These are phyloP conservation scores for Ispidina lecontei DNA, from an alignment of 2,797 vertebrate genomes.

Conservation along the genomic window DNA sequence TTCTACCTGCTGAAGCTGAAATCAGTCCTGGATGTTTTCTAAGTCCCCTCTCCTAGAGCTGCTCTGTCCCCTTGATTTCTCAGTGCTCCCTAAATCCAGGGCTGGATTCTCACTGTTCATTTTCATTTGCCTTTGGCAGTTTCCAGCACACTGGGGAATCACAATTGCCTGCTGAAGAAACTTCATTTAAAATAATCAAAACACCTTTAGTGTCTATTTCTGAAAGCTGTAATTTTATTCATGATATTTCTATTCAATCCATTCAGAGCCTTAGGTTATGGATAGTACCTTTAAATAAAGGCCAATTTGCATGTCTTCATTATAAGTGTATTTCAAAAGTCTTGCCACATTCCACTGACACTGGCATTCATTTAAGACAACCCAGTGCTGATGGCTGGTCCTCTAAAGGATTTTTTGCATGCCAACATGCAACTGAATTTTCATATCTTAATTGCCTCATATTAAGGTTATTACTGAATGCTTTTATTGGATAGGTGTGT, in stretches of 20 bases:
- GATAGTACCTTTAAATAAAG: slow-evolving; percentile 12
- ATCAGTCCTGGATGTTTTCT: neutral
- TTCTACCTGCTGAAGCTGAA: neutral
- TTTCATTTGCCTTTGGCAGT: neutral
- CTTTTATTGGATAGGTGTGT: neutral
- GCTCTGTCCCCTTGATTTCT: neutral
- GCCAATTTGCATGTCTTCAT: neutral
- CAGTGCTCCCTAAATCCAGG: neutral
- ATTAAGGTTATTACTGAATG: neutral
- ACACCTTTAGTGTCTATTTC: neutral
- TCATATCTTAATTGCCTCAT: neutral
- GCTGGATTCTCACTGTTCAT: neutral
- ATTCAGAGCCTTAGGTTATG: slow-evolving; percentile 6
- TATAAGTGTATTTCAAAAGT: neutral
- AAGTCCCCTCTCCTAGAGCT: neutral
- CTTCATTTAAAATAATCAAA: neutral
- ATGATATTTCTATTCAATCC: neutral
- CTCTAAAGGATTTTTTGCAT: neutral
- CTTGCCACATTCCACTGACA: neutral
- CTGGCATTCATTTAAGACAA: neutral
- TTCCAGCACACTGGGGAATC: neutral
- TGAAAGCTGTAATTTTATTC: slow-evolving; percentile 19
- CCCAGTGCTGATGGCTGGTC: neutral
- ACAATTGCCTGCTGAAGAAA: neutral
- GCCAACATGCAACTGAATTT: neutral